phyloP scores from a whole-genome alignment of 2,888 invertebrate species.

The Euzetes globulus region DNA sequence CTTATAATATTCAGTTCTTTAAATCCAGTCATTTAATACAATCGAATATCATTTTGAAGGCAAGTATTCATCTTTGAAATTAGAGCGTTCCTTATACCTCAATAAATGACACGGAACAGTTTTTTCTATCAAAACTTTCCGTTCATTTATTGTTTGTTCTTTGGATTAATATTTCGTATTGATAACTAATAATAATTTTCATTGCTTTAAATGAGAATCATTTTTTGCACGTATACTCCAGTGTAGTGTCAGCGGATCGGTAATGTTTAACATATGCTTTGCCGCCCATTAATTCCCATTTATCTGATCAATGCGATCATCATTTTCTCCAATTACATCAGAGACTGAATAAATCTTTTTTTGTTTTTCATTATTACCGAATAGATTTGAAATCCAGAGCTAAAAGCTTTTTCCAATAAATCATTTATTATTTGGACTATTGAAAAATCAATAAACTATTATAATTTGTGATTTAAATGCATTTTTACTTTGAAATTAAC shows the following conservation, averaged over 20 bases:
- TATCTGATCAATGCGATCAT: neutral
- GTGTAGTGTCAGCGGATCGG: no score
- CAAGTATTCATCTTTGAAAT: no score
- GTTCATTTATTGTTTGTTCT: neutral
- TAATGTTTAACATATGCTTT: conserved; percentile 1
- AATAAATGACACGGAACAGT: no score
- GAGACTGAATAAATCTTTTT: neutral
- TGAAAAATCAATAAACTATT: neutral
- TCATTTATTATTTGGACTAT: neutral
- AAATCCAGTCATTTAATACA: conserved; percentile 3
- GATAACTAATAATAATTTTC: no score
- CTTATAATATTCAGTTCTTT: neutral
- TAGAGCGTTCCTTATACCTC: no score
- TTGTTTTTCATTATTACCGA: neutral
- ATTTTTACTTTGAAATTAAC: neutral
- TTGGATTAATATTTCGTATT: no score
- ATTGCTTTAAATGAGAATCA: no score
- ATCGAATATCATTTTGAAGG: no score
- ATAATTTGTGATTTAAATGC: neutral
- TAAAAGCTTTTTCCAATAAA: neutral
- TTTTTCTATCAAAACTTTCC: no score
- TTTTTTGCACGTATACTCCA: no score
- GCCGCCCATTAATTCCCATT: conserved; percentile 7
- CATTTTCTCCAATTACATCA: conserved; percentile 1
- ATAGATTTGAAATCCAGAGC: neutral